Conservation (phyloP, 2,113 vertebrate genomes). For the Cavia aperea region DNA sequence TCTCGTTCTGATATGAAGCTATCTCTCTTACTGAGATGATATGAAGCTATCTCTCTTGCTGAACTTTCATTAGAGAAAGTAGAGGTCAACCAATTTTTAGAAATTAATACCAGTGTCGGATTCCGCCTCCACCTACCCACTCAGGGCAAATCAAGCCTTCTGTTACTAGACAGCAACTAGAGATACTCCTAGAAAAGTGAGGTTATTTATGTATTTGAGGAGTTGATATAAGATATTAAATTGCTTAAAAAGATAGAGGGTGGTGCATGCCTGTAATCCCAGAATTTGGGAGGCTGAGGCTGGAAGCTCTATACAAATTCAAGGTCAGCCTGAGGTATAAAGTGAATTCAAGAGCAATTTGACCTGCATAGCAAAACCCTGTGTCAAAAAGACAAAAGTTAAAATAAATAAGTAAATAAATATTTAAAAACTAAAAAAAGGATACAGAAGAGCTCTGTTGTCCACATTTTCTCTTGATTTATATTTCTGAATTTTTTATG, state of each 20-base stretch:
- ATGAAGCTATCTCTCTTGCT: background rate
- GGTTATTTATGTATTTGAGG: background rate
- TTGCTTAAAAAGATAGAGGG: background rate
- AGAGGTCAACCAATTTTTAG: background rate
- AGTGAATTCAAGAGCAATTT: background rate
- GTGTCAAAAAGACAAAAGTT: background rate
- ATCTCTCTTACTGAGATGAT: background rate
- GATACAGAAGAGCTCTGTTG: background rate
- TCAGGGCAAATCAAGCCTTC: background rate
- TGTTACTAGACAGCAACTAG: background rate
- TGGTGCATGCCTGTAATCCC: background rate
- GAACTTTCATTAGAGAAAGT: constrained; percentile 5
- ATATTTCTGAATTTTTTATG: background rate
- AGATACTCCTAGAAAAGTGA: background rate
- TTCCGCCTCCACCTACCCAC: background rate
- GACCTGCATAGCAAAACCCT: background rate
- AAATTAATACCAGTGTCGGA: background rate
- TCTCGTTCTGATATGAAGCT: background rate
- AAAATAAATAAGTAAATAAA: background rate
- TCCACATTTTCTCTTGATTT: background rate
- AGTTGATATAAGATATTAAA: background rate
- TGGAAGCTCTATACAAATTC: background rate
- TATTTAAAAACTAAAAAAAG: background rate
- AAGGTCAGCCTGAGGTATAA: background rate
- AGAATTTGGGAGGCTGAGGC: background rate